Base-by-base conservation (phyloP, 2,888 invertebrate species). In the Conchocele bisecta region DNA sequence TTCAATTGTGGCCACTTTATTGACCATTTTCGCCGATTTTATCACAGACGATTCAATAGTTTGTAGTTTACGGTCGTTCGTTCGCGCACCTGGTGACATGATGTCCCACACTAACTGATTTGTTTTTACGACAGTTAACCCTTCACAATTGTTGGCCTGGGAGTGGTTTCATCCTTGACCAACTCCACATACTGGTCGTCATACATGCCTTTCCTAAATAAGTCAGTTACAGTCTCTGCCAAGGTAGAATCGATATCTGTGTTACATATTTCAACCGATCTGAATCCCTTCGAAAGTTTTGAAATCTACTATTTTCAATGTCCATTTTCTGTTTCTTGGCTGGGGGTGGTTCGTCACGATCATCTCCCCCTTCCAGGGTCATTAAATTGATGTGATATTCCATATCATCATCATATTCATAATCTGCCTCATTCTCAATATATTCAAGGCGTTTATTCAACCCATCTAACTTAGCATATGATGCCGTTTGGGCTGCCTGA, bases 161-260 rank as follows among this genome's bases (percentile, higher is more conserved):
- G 29, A 39, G 24, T 63, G 3, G 24, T 17, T 13, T 61, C 51
- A 51, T 61, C 61, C 24, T 37, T 50, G 15, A 28, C 28, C 35
- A 63, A 3, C 5, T 51, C 20, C 28, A 5, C n/a, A 22, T 63
- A 63, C 53, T 63, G 63, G 11, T 54, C 63, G n/a, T 63, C 63
- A 3, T 41, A 41, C 44, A 63, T 63, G 17, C 63, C 63, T 17
- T 63, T 17, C 35, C 53, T 53, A 37, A 63, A 63, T 29, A 63
- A 33, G 29, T 63, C 63, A 54, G 39, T 63, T 7, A 63, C 15
- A 42, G 39, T 54, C 17, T 24, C 31, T 15, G 63, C 63, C 33
- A 63, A 31, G 9, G 44, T 46, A 20, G 33, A 28, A 63, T 63
- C 63, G 9, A 63, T 29, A 29, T 26, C 42, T 31, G 26, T 35